Percentiles rank a stretch among this genome's conserved stretches.
Evolutionary conservation across 2,797 vertebrate genomes (phyloP).

Genomic region (Lindbergichthys nudifrons): DNA sequence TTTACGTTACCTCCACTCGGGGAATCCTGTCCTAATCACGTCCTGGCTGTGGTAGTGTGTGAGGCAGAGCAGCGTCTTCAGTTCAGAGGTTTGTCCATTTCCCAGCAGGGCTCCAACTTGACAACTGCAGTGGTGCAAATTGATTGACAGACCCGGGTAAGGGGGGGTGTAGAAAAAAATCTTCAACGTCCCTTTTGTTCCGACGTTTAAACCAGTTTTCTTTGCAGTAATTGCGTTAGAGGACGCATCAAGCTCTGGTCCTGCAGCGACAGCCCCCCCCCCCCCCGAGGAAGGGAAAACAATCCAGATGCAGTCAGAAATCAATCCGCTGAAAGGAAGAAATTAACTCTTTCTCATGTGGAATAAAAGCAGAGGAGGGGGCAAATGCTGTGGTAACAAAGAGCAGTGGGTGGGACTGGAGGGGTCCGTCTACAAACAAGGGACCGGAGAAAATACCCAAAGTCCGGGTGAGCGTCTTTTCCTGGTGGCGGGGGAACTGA

Average conservation of each 20-base stretch:
- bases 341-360: slow-evolving; percentile 16
- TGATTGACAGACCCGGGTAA: slow-evolving; percentile 21
- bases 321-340: slow-evolving; percentile 47
- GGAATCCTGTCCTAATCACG: slow-evolving; percentile 59
- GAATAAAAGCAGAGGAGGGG: slow-evolving; percentile 30
- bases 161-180: background rate
- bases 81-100: slow-evolving; percentile 66
- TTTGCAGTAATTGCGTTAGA: background rate
- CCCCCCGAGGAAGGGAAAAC: slow-evolving; percentile 15
- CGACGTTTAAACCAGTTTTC: slow-evolving; percentile 21
- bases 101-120: slow-evolving; percentile 67
- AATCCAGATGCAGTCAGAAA: slow-evolving; percentile 55
- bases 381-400: slow-evolving; percentile 44
- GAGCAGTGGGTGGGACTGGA: slow-evolving; percentile 51
- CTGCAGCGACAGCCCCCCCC: slow-evolving; percentile 28
- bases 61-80: slow-evolving; percentile 45
- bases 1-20: slow-evolving; percentile 52
- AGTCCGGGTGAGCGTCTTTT: slow-evolving; percentile 54
- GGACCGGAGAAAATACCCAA: slow-evolving; percentile 53
- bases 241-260: slow-evolving; percentile 24
- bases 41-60: slow-evolving; percentile 38
- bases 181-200: slow-evolving; percentile 22
- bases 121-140: slow-evolving; percentile 55
- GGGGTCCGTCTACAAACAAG: slow-evolving; percentile 46
- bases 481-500: slow-evolving; percentile 63